A percentile compares a stretch with the other conserved stretches of the same genome.
These are phyloP conservation scores for Blastomussa wellsi DNA, from an alignment of 92 coral and sea anemone species.

Conservation along the genomic window DNA sequence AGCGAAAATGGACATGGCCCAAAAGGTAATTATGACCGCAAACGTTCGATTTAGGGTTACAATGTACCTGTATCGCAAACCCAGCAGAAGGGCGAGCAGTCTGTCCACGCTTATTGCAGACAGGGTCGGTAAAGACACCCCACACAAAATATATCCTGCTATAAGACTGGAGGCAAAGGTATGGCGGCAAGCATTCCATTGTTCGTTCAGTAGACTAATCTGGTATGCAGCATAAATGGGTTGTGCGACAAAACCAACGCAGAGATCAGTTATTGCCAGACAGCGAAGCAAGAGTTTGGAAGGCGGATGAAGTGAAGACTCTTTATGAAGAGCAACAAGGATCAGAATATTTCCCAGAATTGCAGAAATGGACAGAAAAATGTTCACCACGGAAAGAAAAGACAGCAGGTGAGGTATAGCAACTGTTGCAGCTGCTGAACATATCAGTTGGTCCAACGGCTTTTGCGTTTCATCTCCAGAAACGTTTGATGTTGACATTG, in stretches of 20 bases:
- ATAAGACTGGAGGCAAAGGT: background rate
- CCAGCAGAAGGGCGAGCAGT: conserved; percentile 18
- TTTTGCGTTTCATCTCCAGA: background rate
- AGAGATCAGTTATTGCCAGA: conserved; percentile 11
- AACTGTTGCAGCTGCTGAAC: background rate
- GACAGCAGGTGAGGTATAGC: background rate
- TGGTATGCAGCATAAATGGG: background rate
- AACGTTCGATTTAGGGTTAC: conserved; percentile 24
- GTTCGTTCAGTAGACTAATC: background rate
- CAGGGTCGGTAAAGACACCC: conserved; percentile 5
- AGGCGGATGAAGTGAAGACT: conserved; percentile 4
- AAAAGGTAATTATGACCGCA: background rate
- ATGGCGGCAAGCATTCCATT: background rate
- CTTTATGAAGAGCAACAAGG: background rate
- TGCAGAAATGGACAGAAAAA: conserved; percentile 7
- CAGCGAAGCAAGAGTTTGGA: conserved; percentile 14
- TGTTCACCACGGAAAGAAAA: background rate
- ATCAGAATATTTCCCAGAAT: background rate
- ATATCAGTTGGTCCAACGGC: background rate
- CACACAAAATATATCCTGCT: background rate
- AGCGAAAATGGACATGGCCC: background rate
- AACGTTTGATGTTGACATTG: no score
- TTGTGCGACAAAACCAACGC: conserved; percentile 7
- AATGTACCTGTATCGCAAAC: conserved; percentile 14
- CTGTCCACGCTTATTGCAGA: conserved; percentile 31